These are phyloP conservation scores for Alcis repandata DNA, from an alignment of 2,888 invertebrate species.

Conservation along the genomic window DNA sequence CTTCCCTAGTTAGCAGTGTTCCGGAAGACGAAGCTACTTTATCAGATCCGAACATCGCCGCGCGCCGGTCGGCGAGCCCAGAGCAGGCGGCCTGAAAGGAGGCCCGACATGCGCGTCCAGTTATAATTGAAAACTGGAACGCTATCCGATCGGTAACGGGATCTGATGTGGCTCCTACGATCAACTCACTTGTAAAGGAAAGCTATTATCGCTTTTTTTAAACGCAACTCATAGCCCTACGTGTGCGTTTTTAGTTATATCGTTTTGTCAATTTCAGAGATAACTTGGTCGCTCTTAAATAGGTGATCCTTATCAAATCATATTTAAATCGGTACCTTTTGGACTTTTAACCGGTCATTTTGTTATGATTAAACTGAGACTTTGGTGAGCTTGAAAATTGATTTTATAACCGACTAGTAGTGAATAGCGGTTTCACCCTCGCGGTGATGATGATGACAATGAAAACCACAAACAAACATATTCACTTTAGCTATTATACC, in stretches of 20 bases:
- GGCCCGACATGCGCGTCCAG: not conserved
- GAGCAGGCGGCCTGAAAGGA: constrained; percentile 2
- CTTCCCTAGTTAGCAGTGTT: not conserved
- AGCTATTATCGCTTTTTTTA: not conserved
- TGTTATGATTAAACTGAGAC: no score
- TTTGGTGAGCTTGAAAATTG: no score
- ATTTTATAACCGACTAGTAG: no score
- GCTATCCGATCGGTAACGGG: constrained; percentile 11
- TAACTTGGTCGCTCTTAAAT: not conserved
- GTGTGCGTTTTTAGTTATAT: not conserved
- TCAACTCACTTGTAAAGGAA: not conserved
- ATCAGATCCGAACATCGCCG: constrained; percentile 3
- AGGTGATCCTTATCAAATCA: constrained; percentile 3
- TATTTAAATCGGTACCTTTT: constrained; percentile 3
- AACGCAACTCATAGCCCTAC: not conserved
- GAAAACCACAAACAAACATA: no score
- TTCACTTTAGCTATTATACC: no score
- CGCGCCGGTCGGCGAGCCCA: not conserved
- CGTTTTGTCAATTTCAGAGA: not conserved
- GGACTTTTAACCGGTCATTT: no score
- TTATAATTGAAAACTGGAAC: constrained; percentile 30
- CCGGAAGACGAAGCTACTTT: constrained; percentile 6
- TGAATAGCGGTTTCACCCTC: no score
- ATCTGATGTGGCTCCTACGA: not conserved
- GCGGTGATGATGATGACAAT: no score